These are phyloP conservation scores for Procambarus clarkii DNA, from an alignment of 1,140 invertebrate species.

Conservation along the genomic window DNA sequence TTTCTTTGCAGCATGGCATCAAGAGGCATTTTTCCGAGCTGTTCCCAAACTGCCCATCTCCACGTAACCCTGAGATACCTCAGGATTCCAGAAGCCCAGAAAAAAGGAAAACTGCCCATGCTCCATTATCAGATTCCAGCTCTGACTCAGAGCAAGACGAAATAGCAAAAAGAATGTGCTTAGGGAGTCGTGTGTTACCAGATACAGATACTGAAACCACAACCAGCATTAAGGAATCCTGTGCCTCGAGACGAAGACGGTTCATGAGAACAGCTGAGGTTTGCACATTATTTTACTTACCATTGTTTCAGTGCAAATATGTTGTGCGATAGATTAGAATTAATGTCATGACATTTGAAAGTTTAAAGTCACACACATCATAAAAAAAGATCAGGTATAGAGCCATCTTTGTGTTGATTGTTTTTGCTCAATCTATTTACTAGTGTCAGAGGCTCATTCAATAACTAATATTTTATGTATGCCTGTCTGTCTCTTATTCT, in stretches of 20 bases:
- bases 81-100: neutral
- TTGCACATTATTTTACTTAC: neutral
- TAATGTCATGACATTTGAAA: too few species aligned
- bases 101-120: neutral
- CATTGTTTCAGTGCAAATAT: too few species aligned
- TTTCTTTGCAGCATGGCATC: slow-evolving; percentile 1
- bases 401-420: neutral
- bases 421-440: too few species aligned
- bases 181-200: neutral
- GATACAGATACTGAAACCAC: neutral
- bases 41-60: neutral
- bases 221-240: slow-evolving; percentile 27
- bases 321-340: too few species aligned
- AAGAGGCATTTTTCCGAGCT: slow-evolving; percentile 32
- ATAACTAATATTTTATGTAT: neutral
- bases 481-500: neutral
- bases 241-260: slow-evolving; percentile 32
- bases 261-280: slow-evolving; percentile 61
- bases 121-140: neutral
- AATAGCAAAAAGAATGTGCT: neutral
- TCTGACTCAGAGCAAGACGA: slow-evolving; percentile 15
- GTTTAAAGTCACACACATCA: too few species aligned
- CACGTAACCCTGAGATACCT: neutral
- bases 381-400: too few species aligned
- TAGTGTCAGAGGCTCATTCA: too few species aligned